Evolutionary conservation across 2,888 invertebrate species (phyloP).

Genomic region (Drosophila putrida): DNA sequence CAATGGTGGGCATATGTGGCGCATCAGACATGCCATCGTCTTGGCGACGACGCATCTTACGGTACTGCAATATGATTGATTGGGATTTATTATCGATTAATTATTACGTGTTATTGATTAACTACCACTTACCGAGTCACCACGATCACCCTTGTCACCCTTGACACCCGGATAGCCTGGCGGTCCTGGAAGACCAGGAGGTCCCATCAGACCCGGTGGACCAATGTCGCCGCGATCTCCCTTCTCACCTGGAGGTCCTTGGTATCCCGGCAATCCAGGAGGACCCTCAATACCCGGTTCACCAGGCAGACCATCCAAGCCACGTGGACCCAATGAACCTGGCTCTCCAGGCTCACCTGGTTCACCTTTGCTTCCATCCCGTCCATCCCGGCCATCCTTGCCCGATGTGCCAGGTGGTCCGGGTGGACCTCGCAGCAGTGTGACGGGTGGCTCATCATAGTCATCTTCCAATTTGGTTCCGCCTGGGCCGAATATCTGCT

Average conservation of each 20-base stretch:
- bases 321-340: constrained; percentile 91
- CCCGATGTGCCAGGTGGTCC: constrained; percentile 87
- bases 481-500: constrained; percentile 85
- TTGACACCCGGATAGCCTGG: constrained; percentile 95
- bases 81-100: neutral
- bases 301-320: constrained; percentile 91
- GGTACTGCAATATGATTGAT: constrained; percentile 80
- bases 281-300: constrained; percentile 95
- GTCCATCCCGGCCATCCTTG: constrained; percentile 84
- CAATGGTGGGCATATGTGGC: constrained; percentile 85
- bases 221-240: constrained; percentile 94
- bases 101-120: neutral
- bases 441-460: constrained; percentile 85
- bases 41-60: constrained; percentile 86
- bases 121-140: constrained; percentile 93
- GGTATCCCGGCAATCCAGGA: constrained; percentile 91
- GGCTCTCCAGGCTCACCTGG: constrained; percentile 91
- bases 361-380: constrained; percentile 86
- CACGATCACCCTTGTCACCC: constrained; percentile 96
- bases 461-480: constrained; percentile 85
- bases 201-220: constrained; percentile 97
- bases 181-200: constrained; percentile 93
- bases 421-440: constrained; percentile 88
- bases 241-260: constrained; percentile 94
- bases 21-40: constrained; percentile 86